Base-by-base conservation (phyloP, 2,888 invertebrate genomes). In the Troides aeacus region DNA sequence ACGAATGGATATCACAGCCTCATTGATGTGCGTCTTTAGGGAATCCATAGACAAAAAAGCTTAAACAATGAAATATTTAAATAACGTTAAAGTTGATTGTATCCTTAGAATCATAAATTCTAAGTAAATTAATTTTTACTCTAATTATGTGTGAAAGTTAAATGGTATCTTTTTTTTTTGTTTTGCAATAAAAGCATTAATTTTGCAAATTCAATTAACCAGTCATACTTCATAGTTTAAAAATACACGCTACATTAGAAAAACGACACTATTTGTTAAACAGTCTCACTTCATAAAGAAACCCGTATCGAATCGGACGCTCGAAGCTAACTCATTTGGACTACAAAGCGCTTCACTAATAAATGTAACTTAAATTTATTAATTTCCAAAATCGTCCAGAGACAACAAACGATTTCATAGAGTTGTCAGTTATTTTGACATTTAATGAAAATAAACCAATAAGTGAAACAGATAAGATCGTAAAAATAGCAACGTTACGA, bases 1-100 rank as follows among this genome's bases (percentile, higher is more conserved):
- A 85, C 82, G 83, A 78, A 80, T 79, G 81, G 79, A 83, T 90
- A 90, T 92, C 92, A 92, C 92, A 92, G 92, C 92, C 92, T 81
- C 81, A 76, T 84, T 89, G 88, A 90, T 92, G 90, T 90, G 90
- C 89, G 87, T 82, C 78, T 83, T 78, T 77, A 73, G 75, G 75
- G 80, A 77, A 79, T 77, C 77, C 66, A 66, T 73, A 76, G 79
- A 80, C 75, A 80, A 75, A 72, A 80, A 74, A 78, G 79, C 39
- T 39, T 39, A 39, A 39, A 39, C 39, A 39, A 39, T 39, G 39
- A 10, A 39, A 39, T 39, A 39, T 10, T 39, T 39, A 39, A 39
- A 39, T 8, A 39, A 39, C 39, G 39, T 10, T 39, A 8, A 39
- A 1, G 8, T 8, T 39, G 39, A 39, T 30, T 30, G 30, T 3